Evolutionary conservation across 1,140 invertebrate genomes (phyloP).

Genomic region (Zaprionus inermis): DNA sequence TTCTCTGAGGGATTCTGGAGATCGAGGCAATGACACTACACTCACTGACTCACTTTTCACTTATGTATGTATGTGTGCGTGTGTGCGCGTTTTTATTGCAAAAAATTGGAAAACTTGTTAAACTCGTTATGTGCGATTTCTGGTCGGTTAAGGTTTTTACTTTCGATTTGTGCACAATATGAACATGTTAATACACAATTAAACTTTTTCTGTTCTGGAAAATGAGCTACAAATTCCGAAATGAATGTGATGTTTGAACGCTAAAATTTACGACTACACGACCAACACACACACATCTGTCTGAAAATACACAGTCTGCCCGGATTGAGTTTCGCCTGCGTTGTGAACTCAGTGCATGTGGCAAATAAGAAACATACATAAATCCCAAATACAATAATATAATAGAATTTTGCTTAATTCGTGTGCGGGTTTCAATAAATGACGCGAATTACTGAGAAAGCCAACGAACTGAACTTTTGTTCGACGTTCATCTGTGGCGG

Average conservation of each 20-base stretch:
- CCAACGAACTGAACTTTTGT: slow-evolving; percentile 41
- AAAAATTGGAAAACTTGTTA: slow-evolving; percentile 53
- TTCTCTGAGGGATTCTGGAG: slow-evolving; percentile 30
- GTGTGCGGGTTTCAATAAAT: slow-evolving; percentile 38
- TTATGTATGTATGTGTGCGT: slow-evolving; percentile 35
- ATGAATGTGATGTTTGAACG: slow-evolving; percentile 47
- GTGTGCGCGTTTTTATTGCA: slow-evolving; percentile 24
- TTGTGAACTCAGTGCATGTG: slow-evolving; percentile 11
- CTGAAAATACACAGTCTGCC: slow-evolving; percentile 41
- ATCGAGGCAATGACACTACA: slow-evolving; percentile 51
- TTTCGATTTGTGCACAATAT: slow-evolving; percentile 41
- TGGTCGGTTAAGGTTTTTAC: slow-evolving; percentile 26
- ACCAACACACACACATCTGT: slow-evolving; percentile 22
- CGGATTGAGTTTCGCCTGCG: slow-evolving; percentile 19
- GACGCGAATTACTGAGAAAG: slow-evolving; percentile 55
- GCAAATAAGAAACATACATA: slow-evolving; percentile 13
- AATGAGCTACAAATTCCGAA: slow-evolving; percentile 42
- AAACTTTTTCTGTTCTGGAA: slow-evolving; percentile 26
- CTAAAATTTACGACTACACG: slow-evolving; percentile 49
- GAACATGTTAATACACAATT: slow-evolving; percentile 36
- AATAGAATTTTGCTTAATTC: slow-evolving; percentile 19
- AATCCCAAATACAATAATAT: neutral
- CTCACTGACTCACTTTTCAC: slow-evolving; percentile 58
- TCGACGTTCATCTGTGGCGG: slow-evolving; percentile 31
- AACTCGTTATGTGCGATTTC: slow-evolving; percentile 55